Percentiles rank a stretch among this genome's conserved stretches.
Evolutionary conservation across 2,888 invertebrate genomes (phyloP).

Genomic region (Ernsta delagoae): DNA sequence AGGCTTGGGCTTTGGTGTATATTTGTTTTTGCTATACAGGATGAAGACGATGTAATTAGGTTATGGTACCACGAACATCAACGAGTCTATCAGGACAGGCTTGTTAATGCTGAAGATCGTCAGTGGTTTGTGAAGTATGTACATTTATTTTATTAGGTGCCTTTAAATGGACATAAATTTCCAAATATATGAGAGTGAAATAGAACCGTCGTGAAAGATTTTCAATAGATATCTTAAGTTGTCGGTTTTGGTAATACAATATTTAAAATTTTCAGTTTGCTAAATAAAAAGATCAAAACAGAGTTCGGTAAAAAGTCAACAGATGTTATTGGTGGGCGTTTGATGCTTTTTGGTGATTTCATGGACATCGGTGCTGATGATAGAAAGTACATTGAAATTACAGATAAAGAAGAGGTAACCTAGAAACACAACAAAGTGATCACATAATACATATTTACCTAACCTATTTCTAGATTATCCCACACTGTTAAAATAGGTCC

Average conservation of each 20-base stretch:
- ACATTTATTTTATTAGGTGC: neutral
- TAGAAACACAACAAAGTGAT: neutral
- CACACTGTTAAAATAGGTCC: no score
- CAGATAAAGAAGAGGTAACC: slow-evolving; percentile 84
- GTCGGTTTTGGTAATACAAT: neutral
- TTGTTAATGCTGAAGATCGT: slow-evolving; percentile 91
- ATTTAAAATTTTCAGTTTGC: slow-evolving; percentile 60
- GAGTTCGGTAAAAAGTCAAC: slow-evolving; percentile 82
- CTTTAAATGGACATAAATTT: neutral
- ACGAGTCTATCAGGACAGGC: slow-evolving; percentile 94
- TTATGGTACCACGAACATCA: slow-evolving; percentile 96
- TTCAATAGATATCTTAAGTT: neutral
- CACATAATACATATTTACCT: neutral
- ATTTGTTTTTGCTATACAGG: slow-evolving; percentile 56
- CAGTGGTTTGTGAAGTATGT: slow-evolving; percentile 87
- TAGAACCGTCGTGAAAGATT: no score
- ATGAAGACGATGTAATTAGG: slow-evolving; percentile 86
- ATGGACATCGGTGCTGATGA: slow-evolving; percentile 81
- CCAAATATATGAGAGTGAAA: neutral
- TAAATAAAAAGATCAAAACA: slow-evolving; percentile 82
- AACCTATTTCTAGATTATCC: no score
- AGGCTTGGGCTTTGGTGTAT: neutral
- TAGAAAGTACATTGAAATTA: slow-evolving; percentile 87
- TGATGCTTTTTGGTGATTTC: slow-evolving; percentile 89
- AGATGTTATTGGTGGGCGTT: slow-evolving; percentile 75